Base-by-base conservation (phyloP, 37 sponge, comb jelly and placozoan species). In the Oopsacas minuta region DNA sequence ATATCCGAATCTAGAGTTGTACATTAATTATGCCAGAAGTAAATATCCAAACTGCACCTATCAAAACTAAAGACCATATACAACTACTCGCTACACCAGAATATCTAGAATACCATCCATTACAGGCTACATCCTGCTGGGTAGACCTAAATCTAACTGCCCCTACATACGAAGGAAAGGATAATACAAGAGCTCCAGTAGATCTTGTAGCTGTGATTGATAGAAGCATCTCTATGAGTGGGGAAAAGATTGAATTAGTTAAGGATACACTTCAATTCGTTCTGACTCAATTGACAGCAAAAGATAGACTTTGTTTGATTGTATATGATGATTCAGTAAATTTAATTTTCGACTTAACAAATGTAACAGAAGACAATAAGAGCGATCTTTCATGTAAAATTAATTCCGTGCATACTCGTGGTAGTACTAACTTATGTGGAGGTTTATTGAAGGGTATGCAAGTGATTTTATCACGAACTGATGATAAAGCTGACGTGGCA, bases 141-240 rank as follows among this genome's bases (percentile, higher is more conserved):
- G 92, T 88, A 0, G 82, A 88, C 1, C 83, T 85, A 38, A 89
- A 87, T 46, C 49, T 95, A 49, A 83, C 84, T 34, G 96, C 96
- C 0, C 96, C 96, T 12, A 61, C 90, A 23, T 92, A 88, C 90
- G 91, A 95, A 86, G 90, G 90, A 0, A 34, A 61, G 22, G 75
- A 61, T 25, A 87, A 83, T 12, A 35, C 87, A 0, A 86, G 96
- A n/a, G 84, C 90, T 23, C 83, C 91, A 0, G 87, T 95, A 39
- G 96, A 95, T 39, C 86, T 95, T 23, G 93, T 91, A 8, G 96
- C 96, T 8, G 96, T 95, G 0, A 92, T 95, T 35, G 96, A 95
- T 61, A 82, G 87, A 38, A 92, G 93, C 38, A 93, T 93, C 12
- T 92, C 93, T 37, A 95, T 95, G 96, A 10, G 53, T 10, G 93